Conservation (phyloP, 2,113 vertebrate species). For the Etheostoma spectabile region DNA sequence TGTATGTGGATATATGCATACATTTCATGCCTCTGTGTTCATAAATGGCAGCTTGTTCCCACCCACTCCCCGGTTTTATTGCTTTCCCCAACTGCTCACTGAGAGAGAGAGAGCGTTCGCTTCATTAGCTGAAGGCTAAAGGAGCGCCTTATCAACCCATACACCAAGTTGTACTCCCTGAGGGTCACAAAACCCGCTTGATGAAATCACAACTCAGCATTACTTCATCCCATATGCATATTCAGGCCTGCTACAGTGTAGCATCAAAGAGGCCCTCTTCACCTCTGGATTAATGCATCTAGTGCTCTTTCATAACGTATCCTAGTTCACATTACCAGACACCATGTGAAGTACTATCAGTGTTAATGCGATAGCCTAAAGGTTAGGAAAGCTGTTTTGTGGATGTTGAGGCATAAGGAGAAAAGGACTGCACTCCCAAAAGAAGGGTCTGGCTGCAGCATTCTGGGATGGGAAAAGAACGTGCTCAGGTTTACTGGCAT, state of each 20-base stretch:
- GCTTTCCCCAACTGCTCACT: constrained; percentile 5
- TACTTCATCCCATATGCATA: constrained; percentile 50
- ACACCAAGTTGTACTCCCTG: constrained; percentile 41
- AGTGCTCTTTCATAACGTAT: constrained; percentile 25
- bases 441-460: too few species aligned
- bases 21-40: constrained; percentile 25
- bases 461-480: too few species aligned
- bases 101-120: not conserved
- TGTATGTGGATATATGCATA: constrained; percentile 2
- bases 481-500: too few species aligned
- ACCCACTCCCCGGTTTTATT: constrained; percentile 34
- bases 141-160: constrained; percentile 50
- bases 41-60: constrained; percentile 14
- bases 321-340: constrained; percentile 1
- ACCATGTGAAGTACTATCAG: not conserved
- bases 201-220: constrained; percentile 67
- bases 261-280: constrained; percentile 63
- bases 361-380: constrained; percentile 9
- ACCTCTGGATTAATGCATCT: constrained; percentile 45
- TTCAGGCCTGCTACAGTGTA: constrained; percentile 48
- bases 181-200: constrained; percentile 42
- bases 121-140: constrained; percentile 65
- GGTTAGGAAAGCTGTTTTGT: constrained; percentile 11
- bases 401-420: not conserved
- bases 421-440: not conserved